Conservation (phyloP, 2,888 invertebrate genomes). For the Microctonus aethiopoides region DNA sequence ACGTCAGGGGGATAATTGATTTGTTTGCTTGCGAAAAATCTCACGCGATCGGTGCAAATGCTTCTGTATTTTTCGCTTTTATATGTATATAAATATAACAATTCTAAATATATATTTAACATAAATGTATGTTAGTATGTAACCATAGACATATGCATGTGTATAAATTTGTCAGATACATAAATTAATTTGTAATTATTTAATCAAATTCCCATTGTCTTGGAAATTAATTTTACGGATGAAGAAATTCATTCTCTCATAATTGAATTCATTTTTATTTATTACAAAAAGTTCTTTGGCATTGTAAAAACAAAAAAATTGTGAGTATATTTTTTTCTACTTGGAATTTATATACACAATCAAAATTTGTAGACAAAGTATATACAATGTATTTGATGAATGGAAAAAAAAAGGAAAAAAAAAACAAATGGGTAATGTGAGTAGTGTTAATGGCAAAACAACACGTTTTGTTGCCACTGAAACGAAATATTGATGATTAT, state of each 20-base stretch:
- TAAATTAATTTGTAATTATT: not conserved
- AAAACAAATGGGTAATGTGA: constrained; percentile 2
- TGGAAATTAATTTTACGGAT: not conserved
- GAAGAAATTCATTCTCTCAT: not conserved
- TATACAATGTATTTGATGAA: too few relatives aligned
- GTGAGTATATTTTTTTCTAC: too few relatives aligned
- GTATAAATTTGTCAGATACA: not conserved
- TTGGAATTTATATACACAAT: not conserved
- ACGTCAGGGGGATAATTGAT: constrained; percentile 52
- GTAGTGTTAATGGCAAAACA: constrained; percentile 17
- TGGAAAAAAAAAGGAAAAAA: too few relatives aligned
- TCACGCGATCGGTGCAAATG: constrained; percentile 39
- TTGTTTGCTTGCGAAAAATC: constrained; percentile 55
- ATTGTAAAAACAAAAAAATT: too few relatives aligned
- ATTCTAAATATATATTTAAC: too few relatives aligned
- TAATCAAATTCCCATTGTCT: not conserved
- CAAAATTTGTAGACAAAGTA: constrained; percentile 2
- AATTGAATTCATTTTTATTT: not conserved
- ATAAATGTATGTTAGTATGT: too few relatives aligned
- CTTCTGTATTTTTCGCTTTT: constrained; percentile 6
- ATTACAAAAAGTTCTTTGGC: not conserved
- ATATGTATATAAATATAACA: not conserved
- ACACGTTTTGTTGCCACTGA: constrained; percentile 25
- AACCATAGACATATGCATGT: too few relatives aligned
- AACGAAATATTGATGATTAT: constrained; percentile 60